Conservation (phyloP, 2,888 invertebrate genomes). For the Chrysolina americana region DNA sequence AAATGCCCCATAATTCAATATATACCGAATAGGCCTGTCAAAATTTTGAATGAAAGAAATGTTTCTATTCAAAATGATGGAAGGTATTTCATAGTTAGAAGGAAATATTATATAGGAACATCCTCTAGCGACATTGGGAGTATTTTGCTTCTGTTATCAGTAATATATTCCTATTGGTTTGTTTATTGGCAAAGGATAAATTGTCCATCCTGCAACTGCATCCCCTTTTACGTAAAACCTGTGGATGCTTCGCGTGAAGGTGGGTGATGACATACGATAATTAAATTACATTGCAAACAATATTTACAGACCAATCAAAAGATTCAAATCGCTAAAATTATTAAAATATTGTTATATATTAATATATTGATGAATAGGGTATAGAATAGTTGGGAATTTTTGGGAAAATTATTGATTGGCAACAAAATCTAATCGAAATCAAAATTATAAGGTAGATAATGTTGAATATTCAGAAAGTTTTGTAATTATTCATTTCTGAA, state of each 20-base stretch:
- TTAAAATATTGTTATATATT: conserved; percentile 56
- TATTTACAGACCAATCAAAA: conserved; percentile 63
- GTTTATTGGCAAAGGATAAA: neutral
- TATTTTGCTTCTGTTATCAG: too few species aligned
- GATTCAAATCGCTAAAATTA: conserved; percentile 52
- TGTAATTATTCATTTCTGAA: neutral
- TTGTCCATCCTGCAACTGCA: neutral
- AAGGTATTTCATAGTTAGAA: too few species aligned
- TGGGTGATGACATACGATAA: conserved; percentile 36
- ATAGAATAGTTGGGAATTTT: neutral
- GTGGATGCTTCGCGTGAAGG: conserved; percentile 36
- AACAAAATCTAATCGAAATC: too few species aligned
- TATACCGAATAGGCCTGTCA: too few species aligned
- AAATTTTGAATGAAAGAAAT: too few species aligned
- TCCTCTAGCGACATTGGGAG: too few species aligned
- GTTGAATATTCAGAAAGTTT: neutral
- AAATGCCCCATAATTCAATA: too few species aligned
- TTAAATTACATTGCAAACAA: conserved; percentile 62
- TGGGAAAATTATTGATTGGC: neutral
- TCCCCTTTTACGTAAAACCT: neutral
- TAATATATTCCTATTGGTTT: too few species aligned
- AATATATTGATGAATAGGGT: conserved; percentile 54
- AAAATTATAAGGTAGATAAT: too few species aligned
- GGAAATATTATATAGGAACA: too few species aligned
- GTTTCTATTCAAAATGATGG: too few species aligned